Base-by-base conservation (phyloP, 1,140 invertebrate species). In the Aphelinus certus region DNA sequence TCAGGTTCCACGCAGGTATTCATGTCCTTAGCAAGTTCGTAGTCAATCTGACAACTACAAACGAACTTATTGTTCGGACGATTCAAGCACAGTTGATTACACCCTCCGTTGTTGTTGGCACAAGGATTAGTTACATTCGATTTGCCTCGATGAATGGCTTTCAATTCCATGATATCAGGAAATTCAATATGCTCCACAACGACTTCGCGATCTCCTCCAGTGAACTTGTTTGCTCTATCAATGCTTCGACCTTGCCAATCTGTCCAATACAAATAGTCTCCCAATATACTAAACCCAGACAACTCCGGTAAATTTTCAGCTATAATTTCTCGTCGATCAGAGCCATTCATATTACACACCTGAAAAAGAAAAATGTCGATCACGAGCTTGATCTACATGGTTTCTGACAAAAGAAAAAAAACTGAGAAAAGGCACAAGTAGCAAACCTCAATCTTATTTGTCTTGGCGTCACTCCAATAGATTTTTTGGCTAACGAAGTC, bases 401-500 rank as follows among this genome's bases (percentile, higher is more conserved):
- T 26, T 26, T 47, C 46, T 26, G 26, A 26, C 26, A 26, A 26
- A 26, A 26, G 26, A 26, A 26, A 26, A 26, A 26, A 26, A 26
- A 26, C 26, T 26, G 26, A 26, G 26, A 26, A 26, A 26, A 26
- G 26, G 26, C 43, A 67, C 58, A 1, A 42, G 45, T 51, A 26
- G 69, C 90, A 90, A 67, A 92, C 91, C 88, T 99, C 98, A 79
- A 99, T 98, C 84, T 94, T 97, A 82, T 98, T 96, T 3, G 92
- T 93, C 81, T 96, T 95, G 0, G 95, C 96, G 86, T 99, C 98
- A 77, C 96, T 96, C 95, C 97, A 99, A 84, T 98, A 99, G 1
- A 99, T 89, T 75, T 94, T 94, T 78, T 91, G 91, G 7, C 91
- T 91, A 1, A 93, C 90, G 5, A 94, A 91, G 85, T 99, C 98